Evolutionary conservation across 2,888 invertebrate genomes (phyloP).

Genomic region (Endomychus coccineus): DNA sequence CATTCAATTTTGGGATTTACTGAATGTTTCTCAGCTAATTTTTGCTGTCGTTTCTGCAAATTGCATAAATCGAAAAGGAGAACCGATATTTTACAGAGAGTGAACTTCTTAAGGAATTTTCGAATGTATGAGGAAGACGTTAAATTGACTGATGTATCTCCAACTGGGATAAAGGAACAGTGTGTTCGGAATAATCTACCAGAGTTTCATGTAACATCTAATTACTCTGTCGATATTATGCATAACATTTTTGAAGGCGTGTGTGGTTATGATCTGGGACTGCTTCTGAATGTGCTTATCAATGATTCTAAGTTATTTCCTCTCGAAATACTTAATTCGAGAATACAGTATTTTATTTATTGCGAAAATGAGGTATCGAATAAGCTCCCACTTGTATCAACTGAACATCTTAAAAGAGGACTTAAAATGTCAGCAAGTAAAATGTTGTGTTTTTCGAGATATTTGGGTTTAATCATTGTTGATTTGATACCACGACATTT

Average conservation of each 20-base stretch:
- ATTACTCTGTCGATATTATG: constrained; percentile 29
- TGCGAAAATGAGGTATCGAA: too few relatives aligned
- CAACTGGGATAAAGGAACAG: constrained; percentile 22
- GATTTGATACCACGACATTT: constrained; percentile 17
- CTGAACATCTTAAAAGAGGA: constrained; percentile 16
- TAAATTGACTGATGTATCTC: constrained; percentile 3
- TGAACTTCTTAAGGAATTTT: background rate
- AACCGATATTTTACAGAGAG: background rate
- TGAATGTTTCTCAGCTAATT: constrained; percentile 24
- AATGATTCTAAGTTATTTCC: too few relatives aligned
- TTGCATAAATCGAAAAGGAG: constrained; percentile 13
- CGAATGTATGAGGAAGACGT: constrained; percentile 1
- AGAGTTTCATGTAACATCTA: constrained; percentile 26
- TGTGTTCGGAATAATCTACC: constrained; percentile 26
- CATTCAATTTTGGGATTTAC: constrained; percentile 24
- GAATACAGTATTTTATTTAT: too few relatives aligned
- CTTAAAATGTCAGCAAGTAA: constrained; percentile 25
- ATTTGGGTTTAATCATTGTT: constrained; percentile 24
- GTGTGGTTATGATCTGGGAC: constrained; percentile 25
- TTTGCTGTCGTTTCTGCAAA: constrained; percentile 27
- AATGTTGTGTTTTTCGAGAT: constrained; percentile 23
- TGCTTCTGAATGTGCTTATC: constrained; percentile 22
- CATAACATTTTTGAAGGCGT: constrained; percentile 29
- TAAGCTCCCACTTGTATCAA: constrained; percentile 18
- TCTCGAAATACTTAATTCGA: too few relatives aligned